phyloP scores from a whole-genome alignment of 2,888 invertebrate species.

The Drosophila demipolita region DNA sequence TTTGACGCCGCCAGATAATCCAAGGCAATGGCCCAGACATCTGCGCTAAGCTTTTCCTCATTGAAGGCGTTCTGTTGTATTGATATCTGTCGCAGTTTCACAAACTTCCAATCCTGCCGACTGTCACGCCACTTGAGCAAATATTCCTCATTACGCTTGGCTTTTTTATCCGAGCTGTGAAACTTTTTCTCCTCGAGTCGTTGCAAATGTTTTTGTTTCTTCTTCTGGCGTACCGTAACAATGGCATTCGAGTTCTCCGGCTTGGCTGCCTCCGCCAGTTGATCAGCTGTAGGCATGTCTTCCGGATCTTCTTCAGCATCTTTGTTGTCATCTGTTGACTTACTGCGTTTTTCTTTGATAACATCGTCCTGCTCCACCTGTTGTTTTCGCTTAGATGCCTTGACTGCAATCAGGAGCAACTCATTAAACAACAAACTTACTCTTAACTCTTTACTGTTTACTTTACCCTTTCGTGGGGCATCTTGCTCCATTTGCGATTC shows the following conservation, averaged over 20 bases:
- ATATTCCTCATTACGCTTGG: constrained; percentile 88
- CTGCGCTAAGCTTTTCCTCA: constrained; percentile 86
- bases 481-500: constrained; percentile 28
- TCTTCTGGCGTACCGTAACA: constrained; percentile 88
- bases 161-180: constrained; percentile 86
- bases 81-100: constrained; percentile 92
- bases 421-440: background rate
- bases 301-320: constrained; percentile 84
- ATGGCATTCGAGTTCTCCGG: constrained; percentile 84
- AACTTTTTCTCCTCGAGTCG: constrained; percentile 86
- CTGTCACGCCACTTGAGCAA: constrained; percentile 91
- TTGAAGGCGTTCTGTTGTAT: constrained; percentile 90
- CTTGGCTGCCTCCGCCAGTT: constrained; percentile 80
- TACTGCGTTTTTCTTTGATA: constrained; percentile 56
- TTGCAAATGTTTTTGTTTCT: constrained; percentile 88
- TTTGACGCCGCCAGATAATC: constrained; percentile 90
- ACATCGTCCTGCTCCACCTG: constrained; percentile 34
- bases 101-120: constrained; percentile 91
- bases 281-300: constrained; percentile 80
- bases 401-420: constrained; percentile 24
- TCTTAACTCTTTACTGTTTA: background rate
- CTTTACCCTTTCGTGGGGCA: constrained; percentile 13
- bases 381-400: constrained; percentile 54
- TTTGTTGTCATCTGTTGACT: constrained; percentile 22
- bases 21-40: constrained; percentile 88